Evolutionary conservation across 2,113 vertebrate genomes (phyloP), one percentile per base, ranked within the genome.

Genomic region (Corynorhinus townsendii): DNA sequence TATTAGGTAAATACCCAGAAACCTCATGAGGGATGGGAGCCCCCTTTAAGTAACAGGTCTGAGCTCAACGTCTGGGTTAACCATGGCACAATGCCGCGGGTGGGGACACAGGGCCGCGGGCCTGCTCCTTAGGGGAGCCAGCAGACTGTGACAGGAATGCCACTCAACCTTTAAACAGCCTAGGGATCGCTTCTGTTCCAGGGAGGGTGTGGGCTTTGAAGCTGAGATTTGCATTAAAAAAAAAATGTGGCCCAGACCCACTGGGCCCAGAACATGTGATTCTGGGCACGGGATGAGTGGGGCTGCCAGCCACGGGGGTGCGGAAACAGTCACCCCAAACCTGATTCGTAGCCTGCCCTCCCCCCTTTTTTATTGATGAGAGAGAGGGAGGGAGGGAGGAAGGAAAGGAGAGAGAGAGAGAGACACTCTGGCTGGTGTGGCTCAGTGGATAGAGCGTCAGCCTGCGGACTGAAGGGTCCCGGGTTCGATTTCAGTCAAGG

Each of bases 61-160:
- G 52, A 54, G 52, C 52, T 19, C 28, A 15, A 95, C 91, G 80
- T 52, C 82, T 75, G 76, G 0, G 96, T 96, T 92, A 90, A 81
- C 84, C 92, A 85, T 73, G 88, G 59, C 16, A 66, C 94, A 80
- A 38, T 49, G 35, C 83, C 0, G 28, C 73, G 49, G 28, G 69
- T 11, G 0, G 77, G 85, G 81, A 56, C 75, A 90, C 82, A 40
- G 68, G 38, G 56, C 90, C 38, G 35, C 62, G 76, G 87, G 71
- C 80, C 5, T 30, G 90, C 92, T 95, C 85, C 95, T 97, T 95
- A 88, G 15, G 82, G 76, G 84, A 87, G 52, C 49, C 52, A 83
- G 90, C 33, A 54, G 81, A 94, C 96, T 86, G 96, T 97, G 94
- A 97, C 96, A 93, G 92, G 71, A 93, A 95, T 95, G 71, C 73